Evolutionary conservation across 2,888 invertebrate genomes (phyloP), one percentile per base, ranked within the genome.

Genomic region (Spilosoma lubricipeda): DNA sequence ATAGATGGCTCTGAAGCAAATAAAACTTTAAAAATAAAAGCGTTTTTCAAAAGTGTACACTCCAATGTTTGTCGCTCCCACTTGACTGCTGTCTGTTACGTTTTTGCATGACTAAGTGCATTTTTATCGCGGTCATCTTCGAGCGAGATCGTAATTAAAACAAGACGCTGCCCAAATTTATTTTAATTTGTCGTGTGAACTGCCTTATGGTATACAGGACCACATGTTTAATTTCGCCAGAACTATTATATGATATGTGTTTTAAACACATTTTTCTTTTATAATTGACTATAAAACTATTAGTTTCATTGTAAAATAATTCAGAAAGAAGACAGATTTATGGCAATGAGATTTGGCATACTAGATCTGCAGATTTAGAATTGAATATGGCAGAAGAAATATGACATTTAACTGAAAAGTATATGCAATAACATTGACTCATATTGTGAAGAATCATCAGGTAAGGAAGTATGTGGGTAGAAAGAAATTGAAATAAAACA

Each of bases 21-120:
- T 15, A 9, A 15, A 59, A 30, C 13, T 30, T 63, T 3, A 15
- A 13, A 63, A 30, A 63, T 13, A 27, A 30, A 59, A 20, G 13
- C 42, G 42, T 42, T 42, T 42, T 30, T 63, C 59, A 27, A 45
- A 45, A 27, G 8, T 18, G 27, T 20, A 18, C n/a, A 5, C 36
- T 71, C n/a, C 18, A 45, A 56, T 52, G 36, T 42, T 65, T 27
- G 52, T 56, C n/a, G 52, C 77, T 71, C 73, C 52, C 74, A 76
- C 75, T 77, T 71, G 75, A 76, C 77, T 65, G n/a, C 67, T 45
- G 30, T 73, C 39, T 68, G 65, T 30, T 30, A 30, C 8, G 63
- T 80, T 82, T 70, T 64, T 75, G 45, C 77, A 84, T 85, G 84
- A 85, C 85, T 76, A 18, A 36, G 78, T 74, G 74, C 45, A 78